These are phyloP conservation scores for Platerodrilus igneus DNA, from an alignment of 2,888 invertebrate species.

Conservation along the genomic window DNA sequence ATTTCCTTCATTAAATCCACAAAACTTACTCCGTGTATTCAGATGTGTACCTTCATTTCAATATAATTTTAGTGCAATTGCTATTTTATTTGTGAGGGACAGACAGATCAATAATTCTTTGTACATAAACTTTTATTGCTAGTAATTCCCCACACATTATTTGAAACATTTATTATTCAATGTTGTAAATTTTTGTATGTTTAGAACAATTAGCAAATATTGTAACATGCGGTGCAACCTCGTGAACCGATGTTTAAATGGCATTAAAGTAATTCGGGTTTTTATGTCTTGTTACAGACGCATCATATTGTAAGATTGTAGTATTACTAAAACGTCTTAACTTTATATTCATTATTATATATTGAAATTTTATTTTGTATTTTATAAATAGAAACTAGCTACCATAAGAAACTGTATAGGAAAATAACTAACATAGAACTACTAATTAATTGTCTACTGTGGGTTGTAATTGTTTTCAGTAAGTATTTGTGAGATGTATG, in stretches of 20 bases:
- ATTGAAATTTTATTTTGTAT: conserved; percentile 12
- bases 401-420: conserved; percentile 22
- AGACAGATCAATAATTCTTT: conserved; percentile 17
- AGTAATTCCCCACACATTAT: conserved; percentile 3
- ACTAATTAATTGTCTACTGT: conserved; percentile 31
- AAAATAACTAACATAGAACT: conserved; percentile 19
- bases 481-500: conserved; percentile 34
- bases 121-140: conserved; percentile 16
- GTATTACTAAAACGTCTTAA: too few relatives aligned
- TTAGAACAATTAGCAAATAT: too few relatives aligned
- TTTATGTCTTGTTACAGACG: too few relatives aligned
- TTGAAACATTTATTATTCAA: too few relatives aligned
- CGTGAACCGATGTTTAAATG: too few relatives aligned
- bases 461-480: conserved; percentile 31
- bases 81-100: too few relatives aligned
- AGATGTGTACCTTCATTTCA: conserved; percentile 19
- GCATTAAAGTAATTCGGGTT: too few relatives aligned
- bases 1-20: conserved; percentile 16
- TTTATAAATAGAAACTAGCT: conserved; percentile 21
- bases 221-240: too few relatives aligned
- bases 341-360: too few relatives aligned
- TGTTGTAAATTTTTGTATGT: too few relatives aligned
- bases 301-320: too few relatives aligned
- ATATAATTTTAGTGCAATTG: conserved; percentile 19
- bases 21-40: conserved; percentile 20